Evolutionary conservation across 2,797 vertebrate species (phyloP).

Genomic region (Remorina albescens): DNA sequence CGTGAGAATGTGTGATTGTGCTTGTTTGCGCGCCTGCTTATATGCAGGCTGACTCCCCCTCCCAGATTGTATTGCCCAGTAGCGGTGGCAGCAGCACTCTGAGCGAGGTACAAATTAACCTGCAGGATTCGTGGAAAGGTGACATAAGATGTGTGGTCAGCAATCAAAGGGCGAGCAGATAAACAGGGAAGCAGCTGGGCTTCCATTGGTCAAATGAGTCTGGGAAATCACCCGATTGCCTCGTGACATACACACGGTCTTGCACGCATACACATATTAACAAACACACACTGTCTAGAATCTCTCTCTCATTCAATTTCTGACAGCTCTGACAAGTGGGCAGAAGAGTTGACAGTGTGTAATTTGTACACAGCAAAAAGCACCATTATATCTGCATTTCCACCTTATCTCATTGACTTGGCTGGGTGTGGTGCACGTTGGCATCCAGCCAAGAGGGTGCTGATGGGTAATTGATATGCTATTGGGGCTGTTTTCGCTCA

Average conservation of each 20-base stretch:
- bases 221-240: slow-evolving; percentile 67
- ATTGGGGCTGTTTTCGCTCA: slow-evolving; percentile 76
- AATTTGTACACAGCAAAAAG: slow-evolving; percentile 68
- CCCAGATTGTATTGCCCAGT: slow-evolving; percentile 51
- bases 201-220: slow-evolving; percentile 67
- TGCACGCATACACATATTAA: slow-evolving; percentile 31
- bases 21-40: slow-evolving; percentile 46
- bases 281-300: slow-evolving; percentile 10
- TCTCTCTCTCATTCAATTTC: slow-evolving; percentile 42
- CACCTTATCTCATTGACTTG: slow-evolving; percentile 69
- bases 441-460: slow-evolving; percentile 70
- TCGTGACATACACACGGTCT: slow-evolving; percentile 19
- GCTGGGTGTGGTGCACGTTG: slow-evolving; percentile 54
- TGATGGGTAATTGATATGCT: slow-evolving; percentile 86
- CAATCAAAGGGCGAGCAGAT: slow-evolving; percentile 73
- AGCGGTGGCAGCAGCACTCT: neutral
- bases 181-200: slow-evolving; percentile 74
- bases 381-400: slow-evolving; percentile 74
- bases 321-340: slow-evolving; percentile 72
- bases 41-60: slow-evolving; percentile 40
- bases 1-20: slow-evolving; percentile 52
- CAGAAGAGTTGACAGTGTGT: slow-evolving; percentile 57
- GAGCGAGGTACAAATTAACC: slow-evolving; percentile 70
- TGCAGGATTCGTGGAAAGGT: slow-evolving; percentile 64
- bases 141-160: slow-evolving; percentile 72